phyloP scores from a whole-genome alignment of 1,140 invertebrate species.

The Drosophila littoralis region DNA sequence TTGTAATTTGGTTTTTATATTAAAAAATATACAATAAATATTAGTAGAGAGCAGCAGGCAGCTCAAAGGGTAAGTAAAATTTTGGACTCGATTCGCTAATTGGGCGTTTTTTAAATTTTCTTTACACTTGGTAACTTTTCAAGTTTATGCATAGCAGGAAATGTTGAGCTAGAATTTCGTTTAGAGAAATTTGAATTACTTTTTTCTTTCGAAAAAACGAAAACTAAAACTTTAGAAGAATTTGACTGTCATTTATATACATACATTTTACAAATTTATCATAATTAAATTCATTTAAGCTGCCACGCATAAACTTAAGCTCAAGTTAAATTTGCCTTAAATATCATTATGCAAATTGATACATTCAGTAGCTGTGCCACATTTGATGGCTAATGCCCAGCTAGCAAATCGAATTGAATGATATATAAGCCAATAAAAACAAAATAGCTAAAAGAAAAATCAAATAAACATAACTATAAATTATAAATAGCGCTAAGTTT shows the following conservation, averaged over 20 bases:
- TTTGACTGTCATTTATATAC: not conserved
- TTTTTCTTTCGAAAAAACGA: not conserved
- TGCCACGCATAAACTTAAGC: conserved; percentile 4
- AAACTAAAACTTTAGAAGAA: not conserved
- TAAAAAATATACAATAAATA: conserved; percentile 77
- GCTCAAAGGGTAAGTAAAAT: conserved; percentile 61
- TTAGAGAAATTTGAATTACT: too few species aligned
- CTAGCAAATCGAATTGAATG: conserved; percentile 23
- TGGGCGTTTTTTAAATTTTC: not conserved
- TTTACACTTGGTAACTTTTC: not conserved
- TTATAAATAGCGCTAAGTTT: conserved; percentile 65
- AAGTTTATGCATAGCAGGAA: not conserved
- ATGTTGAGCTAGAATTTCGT: not conserved
- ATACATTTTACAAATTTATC: not conserved
- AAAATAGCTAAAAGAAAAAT: conserved; percentile 25
- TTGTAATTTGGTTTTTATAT: conserved; percentile 58
- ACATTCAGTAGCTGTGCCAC: conserved; percentile 26
- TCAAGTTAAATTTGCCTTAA: not conserved
- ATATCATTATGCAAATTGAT: not conserved
- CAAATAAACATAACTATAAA: conserved; percentile 60
- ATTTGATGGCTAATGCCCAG: conserved; percentile 12
- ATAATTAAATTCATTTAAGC: not conserved
- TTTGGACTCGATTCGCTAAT: conserved; percentile 12
- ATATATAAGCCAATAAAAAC: conserved; percentile 32
- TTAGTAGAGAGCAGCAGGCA: conserved; percentile 65